Evolutionary conservation across 2,113 vertebrate genomes (phyloP), one percentile per base, ranked within the genome.

Genomic region (Syngnathus typhle): DNA sequence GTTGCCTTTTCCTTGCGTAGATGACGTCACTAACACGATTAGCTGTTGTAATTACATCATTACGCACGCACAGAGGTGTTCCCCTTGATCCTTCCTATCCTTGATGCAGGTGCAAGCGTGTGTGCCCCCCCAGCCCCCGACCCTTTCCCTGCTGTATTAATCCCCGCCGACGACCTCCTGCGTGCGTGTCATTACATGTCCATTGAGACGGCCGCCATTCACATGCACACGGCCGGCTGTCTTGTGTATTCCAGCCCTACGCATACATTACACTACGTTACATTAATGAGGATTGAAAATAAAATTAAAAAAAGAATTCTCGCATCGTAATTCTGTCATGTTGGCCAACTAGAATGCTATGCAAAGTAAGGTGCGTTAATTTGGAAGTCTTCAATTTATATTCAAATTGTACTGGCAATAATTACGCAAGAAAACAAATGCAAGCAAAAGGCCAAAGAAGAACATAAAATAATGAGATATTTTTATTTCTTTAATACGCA

Each of bases 231-330:
- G 73, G 77, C 55, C 15, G 59, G 76, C 87, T 75, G 91, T 92
- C 91, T 91, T 91, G 91, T 92, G 91, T 88, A 92, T 92, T 92
- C 85, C 39, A n/a, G 54, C 66, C 54, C 1, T 12, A 19, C 64
- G 47, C 64, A 12, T 13, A 49, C 64, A 13, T 36, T 13, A 6
- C 32, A 38, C 56, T 3, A 15, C 27, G 5, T 19, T 37, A 4
- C 16, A 10, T 16, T 18, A 32, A 27, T 13, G 7, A 7, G 18
- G 16, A 49, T 49, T 49, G 27, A 32, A 32, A 32, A 32, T 32
- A 32, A 32, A 32, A 32, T 32, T 2, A 32, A 32, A 32, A 3
- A 32, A 32, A 32, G 0, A 32, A 32, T 27, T 27, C 27, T 27
- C 27, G 27, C 27, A 27, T 27, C 27, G 27, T 27, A 1, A 27